Evolutionary conservation across 2,888 invertebrate species (phyloP), one percentile per base, ranked within the genome.

Genomic region (Pasiphila rectangulata): DNA sequence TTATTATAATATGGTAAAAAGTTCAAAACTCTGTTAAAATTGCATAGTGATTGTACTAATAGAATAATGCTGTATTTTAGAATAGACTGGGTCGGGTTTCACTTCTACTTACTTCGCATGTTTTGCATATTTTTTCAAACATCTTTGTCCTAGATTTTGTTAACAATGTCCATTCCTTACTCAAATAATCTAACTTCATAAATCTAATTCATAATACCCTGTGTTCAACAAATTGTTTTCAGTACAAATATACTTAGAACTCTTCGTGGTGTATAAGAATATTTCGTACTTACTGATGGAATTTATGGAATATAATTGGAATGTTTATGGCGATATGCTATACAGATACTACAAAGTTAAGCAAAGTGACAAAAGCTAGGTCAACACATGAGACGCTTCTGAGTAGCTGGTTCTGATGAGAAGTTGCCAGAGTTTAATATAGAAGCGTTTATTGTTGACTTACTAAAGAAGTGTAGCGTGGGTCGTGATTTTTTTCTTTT

Each of bases 1-100:
- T 49, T 47, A 53, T 55, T 38, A 46, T 43, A 45, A 45, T 48
- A 54, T 51, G 53, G 59, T 55, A 54, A 57, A 59, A 56, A 60
- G 57, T 58, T 57, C 52, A 61, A 58, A 58, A 59, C 54, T 55
- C 57, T 61, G 55, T 61, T 58, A 42, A 52, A 45, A 43, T 54
- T 55, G 55, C 58, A 58, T 57, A 61, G 58, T 51, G 52, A 53
- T 54, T 58, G 50, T 56, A 58, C 45, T 45, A 51, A 40, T 56
- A 59, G 51, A 46, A 35, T 46, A 51, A 51, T 42, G 58, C 56
- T 52, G 40, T 46, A 42, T 56, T 36, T 43, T 49, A 56, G 52
- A 45, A 21, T 54, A 54, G 49, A 45, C 36, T 29, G 47, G 19
- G 27, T 43, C 46, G 54, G 52, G 52, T 38, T 49, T 43, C 13